Evolutionary conservation across 1,140 invertebrate species (phyloP).

Genomic region (Drosophila punjabiensis): DNA sequence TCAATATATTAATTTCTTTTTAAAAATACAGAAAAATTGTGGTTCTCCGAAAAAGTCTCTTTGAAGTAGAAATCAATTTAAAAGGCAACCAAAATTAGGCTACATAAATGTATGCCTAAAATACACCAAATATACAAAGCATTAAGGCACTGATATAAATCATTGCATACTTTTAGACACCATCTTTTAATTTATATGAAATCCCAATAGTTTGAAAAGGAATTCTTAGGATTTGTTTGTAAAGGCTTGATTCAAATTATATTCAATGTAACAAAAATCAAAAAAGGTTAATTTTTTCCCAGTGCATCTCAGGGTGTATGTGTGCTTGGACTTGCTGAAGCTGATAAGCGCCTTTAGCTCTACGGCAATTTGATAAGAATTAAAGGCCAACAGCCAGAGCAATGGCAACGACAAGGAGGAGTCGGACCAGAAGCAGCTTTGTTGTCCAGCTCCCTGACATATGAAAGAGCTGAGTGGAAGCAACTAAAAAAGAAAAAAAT

Average conservation of each 20-base stretch:
- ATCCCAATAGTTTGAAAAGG: not conserved
- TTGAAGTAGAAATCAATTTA: not conserved
- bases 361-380: conserved; percentile 70
- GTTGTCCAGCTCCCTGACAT: conserved; percentile 48
- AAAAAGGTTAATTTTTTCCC: not conserved
- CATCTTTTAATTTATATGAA: not conserved
- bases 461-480: conserved; percentile 32
- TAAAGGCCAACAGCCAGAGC: conserved; percentile 50
- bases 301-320: conserved; percentile 1
- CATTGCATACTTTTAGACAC: not conserved
- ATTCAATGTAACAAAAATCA: not conserved
- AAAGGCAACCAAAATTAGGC: not conserved
- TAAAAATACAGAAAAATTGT: too few species aligned
- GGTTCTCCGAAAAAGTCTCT: not conserved
- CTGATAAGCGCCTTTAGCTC: conserved; percentile 68
- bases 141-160: not conserved
- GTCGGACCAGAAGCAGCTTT: conserved; percentile 33
- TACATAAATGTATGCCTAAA: not conserved
- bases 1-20: too few species aligned
- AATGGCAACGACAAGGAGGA: conserved; percentile 41
- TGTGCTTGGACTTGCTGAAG: conserved; percentile 37
- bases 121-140: not conserved
- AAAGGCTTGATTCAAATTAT: too few species aligned
- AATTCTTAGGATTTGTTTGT: not conserved
- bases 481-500: not conserved